phyloP scores from a whole-genome alignment of 2,797 vertebrate species.

The Rallus crepitans region DNA sequence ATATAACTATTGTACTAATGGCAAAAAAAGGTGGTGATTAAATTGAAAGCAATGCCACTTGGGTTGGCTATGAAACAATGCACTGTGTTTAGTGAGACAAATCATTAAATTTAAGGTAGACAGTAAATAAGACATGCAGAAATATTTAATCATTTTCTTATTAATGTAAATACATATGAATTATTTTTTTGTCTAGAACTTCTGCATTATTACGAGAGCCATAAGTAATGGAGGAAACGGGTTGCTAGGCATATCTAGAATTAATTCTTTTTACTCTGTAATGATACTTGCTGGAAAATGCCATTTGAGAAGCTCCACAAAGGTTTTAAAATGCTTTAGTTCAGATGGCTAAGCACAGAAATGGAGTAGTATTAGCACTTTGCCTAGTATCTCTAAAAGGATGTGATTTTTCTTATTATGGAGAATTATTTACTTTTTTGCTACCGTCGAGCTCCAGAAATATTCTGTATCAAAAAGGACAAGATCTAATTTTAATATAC shows the following conservation, averaged over 20 bases:
- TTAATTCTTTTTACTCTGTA: not conserved
- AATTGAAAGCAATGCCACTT: slow-evolving; percentile 81
- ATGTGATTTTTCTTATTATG: not conserved
- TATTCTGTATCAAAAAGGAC: not conserved
- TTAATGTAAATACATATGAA: slow-evolving; percentile 72
- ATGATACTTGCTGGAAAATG: not conserved
- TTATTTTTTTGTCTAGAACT: slow-evolving; percentile 58
- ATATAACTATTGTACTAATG: slow-evolving; percentile 80
- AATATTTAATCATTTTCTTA: slow-evolving; percentile 74
- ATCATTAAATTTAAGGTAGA: slow-evolving; percentile 77
- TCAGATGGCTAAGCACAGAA: not conserved
- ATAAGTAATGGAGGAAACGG: not conserved
- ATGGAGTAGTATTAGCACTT: not conserved
- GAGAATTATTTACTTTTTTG: slow-evolving; percentile 35
- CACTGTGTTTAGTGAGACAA: slow-evolving; percentile 71
- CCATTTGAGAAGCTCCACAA: not conserved
- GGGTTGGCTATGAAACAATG: slow-evolving; percentile 81
- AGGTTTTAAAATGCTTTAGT: not conserved
- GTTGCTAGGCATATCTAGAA: not conserved
- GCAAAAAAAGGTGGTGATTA: slow-evolving; percentile 81
- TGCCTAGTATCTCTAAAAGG: not conserved
- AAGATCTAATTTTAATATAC: slow-evolving; percentile 17
- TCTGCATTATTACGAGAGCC: not conserved
- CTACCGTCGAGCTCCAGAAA: slow-evolving; percentile 44
- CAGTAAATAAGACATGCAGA: slow-evolving; percentile 69